Evolutionary conservation across 2,113 vertebrate species (phyloP).

Genomic region (Antigone vipio): DNA sequence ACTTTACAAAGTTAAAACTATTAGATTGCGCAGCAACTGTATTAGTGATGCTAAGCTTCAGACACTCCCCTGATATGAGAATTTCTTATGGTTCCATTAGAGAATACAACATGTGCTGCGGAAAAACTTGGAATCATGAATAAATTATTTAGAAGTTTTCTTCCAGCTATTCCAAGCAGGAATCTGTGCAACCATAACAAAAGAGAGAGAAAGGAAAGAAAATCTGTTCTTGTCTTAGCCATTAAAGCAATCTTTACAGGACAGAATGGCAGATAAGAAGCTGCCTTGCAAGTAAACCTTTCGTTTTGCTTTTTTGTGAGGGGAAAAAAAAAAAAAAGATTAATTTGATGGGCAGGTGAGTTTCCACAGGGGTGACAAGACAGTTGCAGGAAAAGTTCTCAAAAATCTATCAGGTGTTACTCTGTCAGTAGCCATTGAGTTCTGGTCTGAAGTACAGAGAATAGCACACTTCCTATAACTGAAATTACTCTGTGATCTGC

Average conservation of each 20-base stretch:
- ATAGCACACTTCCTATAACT: not conserved
- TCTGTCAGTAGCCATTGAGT: not conserved
- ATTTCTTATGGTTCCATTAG: not conserved
- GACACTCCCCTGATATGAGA: not conserved
- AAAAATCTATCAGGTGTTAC: not conserved
- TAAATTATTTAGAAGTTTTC: not conserved
- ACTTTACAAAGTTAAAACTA: not conserved
- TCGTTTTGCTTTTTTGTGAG: not conserved
- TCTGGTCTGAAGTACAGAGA: not conserved
- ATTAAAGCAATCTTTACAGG: not conserved
- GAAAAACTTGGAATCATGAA: not conserved
- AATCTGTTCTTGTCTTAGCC: not conserved
- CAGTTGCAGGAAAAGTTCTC: not conserved
- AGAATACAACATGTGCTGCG: rapidly evolving
- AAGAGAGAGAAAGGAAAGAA: not conserved
- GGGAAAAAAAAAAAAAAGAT: not conserved
- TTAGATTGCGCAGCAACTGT: not conserved
- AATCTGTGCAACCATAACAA: not conserved
- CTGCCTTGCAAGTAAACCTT: not conserved
- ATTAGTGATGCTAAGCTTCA: not conserved
- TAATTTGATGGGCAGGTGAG: not conserved
- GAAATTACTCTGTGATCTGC: not conserved
- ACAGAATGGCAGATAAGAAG: not conserved
- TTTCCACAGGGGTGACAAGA: not conserved
- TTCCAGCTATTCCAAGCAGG: not conserved